Percentiles rank a stretch among this genome's conserved stretches.
These are phyloP conservation scores for Leptura quadrifasciata DNA, from an alignment of 2,888 invertebrate genomes.

Conservation along the genomic window DNA sequence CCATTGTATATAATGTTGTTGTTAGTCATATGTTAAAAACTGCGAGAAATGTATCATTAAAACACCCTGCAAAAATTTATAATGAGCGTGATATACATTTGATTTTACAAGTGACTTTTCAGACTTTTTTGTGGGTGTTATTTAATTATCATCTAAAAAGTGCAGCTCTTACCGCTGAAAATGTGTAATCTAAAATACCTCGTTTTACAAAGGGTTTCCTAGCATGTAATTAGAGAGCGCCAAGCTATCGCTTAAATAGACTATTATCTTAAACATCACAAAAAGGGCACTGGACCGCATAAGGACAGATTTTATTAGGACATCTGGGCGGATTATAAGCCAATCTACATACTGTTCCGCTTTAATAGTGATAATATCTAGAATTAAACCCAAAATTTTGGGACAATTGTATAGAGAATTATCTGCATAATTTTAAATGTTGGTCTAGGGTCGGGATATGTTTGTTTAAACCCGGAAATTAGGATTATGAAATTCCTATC, in stretches of 20 bases:
- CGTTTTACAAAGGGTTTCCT: neutral
- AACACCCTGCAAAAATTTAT: too few species aligned
- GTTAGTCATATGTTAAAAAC: too few species aligned
- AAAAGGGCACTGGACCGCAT: constrained; percentile 29
- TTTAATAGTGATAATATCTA: constrained; percentile 33
- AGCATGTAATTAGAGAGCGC: neutral
- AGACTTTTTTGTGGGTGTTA: neutral
- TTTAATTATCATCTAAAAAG: neutral
- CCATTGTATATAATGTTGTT: too few species aligned
- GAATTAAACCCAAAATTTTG: constrained; percentile 33
- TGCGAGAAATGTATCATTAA: too few species aligned
- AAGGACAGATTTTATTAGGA: constrained; percentile 37
- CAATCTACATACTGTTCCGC: constrained; percentile 29
- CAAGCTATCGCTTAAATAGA: neutral
- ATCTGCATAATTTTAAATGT: constrained; percentile 41
- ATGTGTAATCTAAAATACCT: neutral
- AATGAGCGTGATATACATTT: too few species aligned
- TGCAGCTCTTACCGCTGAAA: neutral
- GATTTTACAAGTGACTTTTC: too few species aligned
- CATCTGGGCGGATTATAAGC: constrained; percentile 33
- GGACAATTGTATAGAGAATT: constrained; percentile 29
- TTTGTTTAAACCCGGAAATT: constrained; percentile 33
- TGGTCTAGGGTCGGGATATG: constrained; percentile 21
- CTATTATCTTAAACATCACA: constrained; percentile 26
- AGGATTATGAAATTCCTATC: constrained; percentile 13